Conservation (phyloP, 2,113 vertebrate species). For the Dissostichus mawsoni region DNA sequence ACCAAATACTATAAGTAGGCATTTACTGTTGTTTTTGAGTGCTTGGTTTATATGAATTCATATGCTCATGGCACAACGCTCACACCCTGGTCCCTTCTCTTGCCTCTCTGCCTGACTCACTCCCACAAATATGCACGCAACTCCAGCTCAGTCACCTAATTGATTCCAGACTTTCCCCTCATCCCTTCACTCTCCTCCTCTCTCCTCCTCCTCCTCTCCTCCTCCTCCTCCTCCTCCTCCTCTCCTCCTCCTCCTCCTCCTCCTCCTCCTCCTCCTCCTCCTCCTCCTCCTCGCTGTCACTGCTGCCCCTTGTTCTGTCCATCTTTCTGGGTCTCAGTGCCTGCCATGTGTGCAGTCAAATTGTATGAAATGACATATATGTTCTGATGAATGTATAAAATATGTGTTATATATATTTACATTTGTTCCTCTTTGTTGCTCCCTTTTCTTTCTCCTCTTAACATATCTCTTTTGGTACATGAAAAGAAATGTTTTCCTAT, state of each 20-base stretch:
- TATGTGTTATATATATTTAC: neutral
- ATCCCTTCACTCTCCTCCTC: slow-evolving; percentile 49
- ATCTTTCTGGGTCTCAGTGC: slow-evolving; percentile 56
- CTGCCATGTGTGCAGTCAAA: slow-evolving; percentile 32
- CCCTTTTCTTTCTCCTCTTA: neutral
- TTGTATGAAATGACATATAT: slow-evolving; percentile 9
- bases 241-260: slow-evolving; percentile 9
- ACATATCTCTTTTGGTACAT: neutral
- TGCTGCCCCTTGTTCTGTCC: slow-evolving; percentile 51
- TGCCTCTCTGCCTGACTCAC: slow-evolving; percentile 77
- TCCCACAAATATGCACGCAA: slow-evolving; percentile 80
- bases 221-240: slow-evolving; percentile 32
- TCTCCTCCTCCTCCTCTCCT: too few relatives aligned
- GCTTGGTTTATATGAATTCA: slow-evolving; percentile 43
- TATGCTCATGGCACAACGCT: slow-evolving; percentile 52
- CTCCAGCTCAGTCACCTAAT: slow-evolving; percentile 79
- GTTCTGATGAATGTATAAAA: neutral
- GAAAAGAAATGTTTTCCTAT: neutral
- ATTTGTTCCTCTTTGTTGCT: neutral
- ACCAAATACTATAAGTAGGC: neutral
- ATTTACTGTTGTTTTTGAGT: slow-evolving; percentile 13
- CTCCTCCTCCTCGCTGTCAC: slow-evolving; percentile 56
- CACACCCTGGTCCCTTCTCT: slow-evolving; percentile 61
- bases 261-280: slow-evolving; percentile 37
- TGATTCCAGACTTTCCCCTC: slow-evolving; percentile 80